Base-by-base conservation (phyloP, 1,140 invertebrate species). In the Drosophila melanogaster region DNA sequence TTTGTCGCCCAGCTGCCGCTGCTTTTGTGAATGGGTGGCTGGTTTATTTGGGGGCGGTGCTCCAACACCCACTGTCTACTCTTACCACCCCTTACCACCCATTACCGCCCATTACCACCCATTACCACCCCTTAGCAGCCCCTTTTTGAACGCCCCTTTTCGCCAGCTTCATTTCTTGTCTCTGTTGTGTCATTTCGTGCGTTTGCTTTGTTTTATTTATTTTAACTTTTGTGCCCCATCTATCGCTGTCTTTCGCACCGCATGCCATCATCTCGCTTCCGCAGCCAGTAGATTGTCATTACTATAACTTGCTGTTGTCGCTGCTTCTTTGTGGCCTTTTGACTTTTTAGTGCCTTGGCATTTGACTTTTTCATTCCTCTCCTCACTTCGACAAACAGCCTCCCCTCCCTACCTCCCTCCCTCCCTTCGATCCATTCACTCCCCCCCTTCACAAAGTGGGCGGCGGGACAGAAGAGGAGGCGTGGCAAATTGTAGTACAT, bases 141-240 rank as follows among this genome's bases (percentile, higher is more conserved):
- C 6, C 26, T 6, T 7, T 19, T 30, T 33, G 33, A 2, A 11
- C 14, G 41, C 44, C 40, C 19, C 67, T 53, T 22, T 38, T n/a
- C n/a, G 26, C 0, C 64, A n/a, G 51, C 33, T 47, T 60, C 57
- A 40, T 69, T 73, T 22, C 19, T 22, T 74, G 56, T 59, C 72
- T 81, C 33, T 44, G 44, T 73, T 75, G 73, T 85, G 75, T 77
- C 81, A 70, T 86, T 85, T 81, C 56, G 65, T 78, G 81, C 81
- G 81, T 85, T 78, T 75, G 56, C 66, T 72, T 87, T 79, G 83
- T 87, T 83, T 79, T 87, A 87, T 86, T 86, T 86, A 79, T 86
- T 86, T 70, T 81, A 86, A 76, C 72, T 74, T 54, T 87, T 79
- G 78, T 66, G 62, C 78, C 74, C 74, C 81, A 71, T 79, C 64